Percentiles rank a stretch among this genome's conserved stretches.
These are phyloP conservation scores for Larimichthys crocea DNA, from an alignment of 2,113 vertebrate genomes.

Conservation along the genomic window DNA sequence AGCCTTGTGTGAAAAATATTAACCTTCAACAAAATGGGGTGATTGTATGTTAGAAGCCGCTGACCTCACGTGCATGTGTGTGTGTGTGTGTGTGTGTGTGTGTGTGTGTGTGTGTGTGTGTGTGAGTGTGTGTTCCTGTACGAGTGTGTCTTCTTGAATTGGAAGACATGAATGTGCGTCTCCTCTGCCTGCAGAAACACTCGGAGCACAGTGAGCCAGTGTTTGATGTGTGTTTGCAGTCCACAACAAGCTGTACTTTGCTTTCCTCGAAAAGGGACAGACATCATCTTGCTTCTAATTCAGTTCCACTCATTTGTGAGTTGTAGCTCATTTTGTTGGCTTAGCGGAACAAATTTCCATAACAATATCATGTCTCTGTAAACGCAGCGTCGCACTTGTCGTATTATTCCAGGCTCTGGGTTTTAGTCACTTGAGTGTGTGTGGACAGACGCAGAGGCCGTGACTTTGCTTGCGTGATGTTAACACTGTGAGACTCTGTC, in stretches of 20 bases:
- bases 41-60: slow-evolving; percentile 27
- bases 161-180: slow-evolving; percentile 9
- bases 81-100: neutral
- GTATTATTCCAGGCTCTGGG: slow-evolving; percentile 20
- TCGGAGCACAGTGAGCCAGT: neutral
- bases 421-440: slow-evolving; percentile 46
- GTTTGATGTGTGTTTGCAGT: slow-evolving; percentile 37
- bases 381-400: slow-evolving; percentile 20
- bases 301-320: slow-evolving; percentile 1
- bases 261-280: slow-evolving; percentile 2
- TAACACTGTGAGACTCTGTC: slow-evolving; percentile 73
- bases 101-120: neutral
- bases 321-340: slow-evolving; percentile 21
- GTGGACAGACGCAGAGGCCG: slow-evolving; percentile 51
- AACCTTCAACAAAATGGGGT: slow-evolving; percentile 46
- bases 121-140: neutral
- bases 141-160: slow-evolving; percentile 11
- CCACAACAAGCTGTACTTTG: slow-evolving; percentile 22
- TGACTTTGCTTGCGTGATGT: slow-evolving; percentile 61
- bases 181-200: slow-evolving; percentile 24
- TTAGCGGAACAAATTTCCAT: slow-evolving; percentile 26
- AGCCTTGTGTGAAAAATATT: slow-evolving; percentile 54
- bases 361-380: slow-evolving; percentile 32
- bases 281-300: neutral
- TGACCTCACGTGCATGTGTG: slow-evolving; percentile 8